Percentiles rank a stretch among this genome's conserved stretches.
Conservation (phyloP, 2,113 vertebrate species). For the Otocyon megalotis region DNA sequence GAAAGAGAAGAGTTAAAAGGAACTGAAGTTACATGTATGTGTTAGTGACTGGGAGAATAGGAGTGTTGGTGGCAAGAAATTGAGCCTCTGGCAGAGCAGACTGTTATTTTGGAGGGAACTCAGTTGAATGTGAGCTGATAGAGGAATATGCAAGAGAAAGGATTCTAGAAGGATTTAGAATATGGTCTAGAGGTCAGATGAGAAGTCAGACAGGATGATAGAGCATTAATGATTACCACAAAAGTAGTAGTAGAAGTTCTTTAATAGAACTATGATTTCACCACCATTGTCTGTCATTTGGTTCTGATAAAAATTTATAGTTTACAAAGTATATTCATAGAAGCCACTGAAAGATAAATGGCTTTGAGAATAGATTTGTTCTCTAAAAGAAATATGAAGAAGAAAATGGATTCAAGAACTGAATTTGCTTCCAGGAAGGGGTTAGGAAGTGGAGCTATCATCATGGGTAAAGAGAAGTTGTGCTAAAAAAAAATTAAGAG, state of each 20-base stretch:
- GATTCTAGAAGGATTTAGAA: background rate
- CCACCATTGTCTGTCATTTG: slow-evolving; percentile 1
- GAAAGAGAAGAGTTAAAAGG: background rate
- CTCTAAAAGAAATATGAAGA: background rate
- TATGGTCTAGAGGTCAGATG: background rate
- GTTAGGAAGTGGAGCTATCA: background rate
- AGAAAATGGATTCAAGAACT: background rate
- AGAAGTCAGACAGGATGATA: background rate
- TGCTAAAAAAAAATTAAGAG: background rate
- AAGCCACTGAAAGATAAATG: slow-evolving; percentile 24
- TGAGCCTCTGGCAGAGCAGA: background rate
- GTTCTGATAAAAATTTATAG: background rate
- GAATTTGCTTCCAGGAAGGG: background rate
- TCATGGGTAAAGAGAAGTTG: background rate
- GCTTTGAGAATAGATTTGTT: background rate
- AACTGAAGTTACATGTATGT: background rate
- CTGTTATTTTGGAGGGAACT: background rate
- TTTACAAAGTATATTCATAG: background rate
- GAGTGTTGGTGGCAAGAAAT: slow-evolving; percentile 13
- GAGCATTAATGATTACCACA: background rate
- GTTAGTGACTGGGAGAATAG: background rate
- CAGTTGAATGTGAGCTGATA: background rate
- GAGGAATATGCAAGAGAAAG: background rate
- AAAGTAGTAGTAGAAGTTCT: background rate
- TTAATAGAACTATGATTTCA: background rate